Conservation (phyloP, 2,113 vertebrate species). For the Nerophis ophidion region DNA sequence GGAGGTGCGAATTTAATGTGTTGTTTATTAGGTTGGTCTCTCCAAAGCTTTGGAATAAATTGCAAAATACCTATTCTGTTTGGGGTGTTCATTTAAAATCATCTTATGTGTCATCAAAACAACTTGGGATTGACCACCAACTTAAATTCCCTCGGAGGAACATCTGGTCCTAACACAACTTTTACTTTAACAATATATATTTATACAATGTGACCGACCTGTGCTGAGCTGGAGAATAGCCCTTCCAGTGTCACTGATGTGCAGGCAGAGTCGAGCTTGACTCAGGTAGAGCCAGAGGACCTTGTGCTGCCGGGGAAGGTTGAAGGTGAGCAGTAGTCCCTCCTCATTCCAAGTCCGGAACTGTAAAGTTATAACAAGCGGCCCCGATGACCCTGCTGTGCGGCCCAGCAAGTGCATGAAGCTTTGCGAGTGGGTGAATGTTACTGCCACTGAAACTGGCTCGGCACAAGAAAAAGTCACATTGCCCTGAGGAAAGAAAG, state of each 20-base stretch:
- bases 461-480: constrained; percentile 85
- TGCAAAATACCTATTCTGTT: no score
- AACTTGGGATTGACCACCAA: no score
- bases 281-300: constrained; percentile 77
- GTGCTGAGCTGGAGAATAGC: constrained; percentile 72
- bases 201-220: constrained; percentile 67
- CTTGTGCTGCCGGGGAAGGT: constrained; percentile 66
- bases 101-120: no score
- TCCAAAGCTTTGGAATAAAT: no score
- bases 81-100: no score
- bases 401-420: constrained; percentile 75
- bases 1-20: no score
- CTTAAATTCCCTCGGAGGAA: no score
- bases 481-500: constrained; percentile 76
- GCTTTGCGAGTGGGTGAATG: constrained; percentile 80
- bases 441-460: constrained; percentile 78
- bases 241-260: constrained; percentile 74
- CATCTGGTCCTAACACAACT: no score
- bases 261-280: constrained; percentile 78
- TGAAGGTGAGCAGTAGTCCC: constrained; percentile 81
- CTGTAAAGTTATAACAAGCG: constrained; percentile 73
- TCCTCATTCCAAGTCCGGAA: constrained; percentile 91
- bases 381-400: constrained; percentile 26
- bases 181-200: no score
- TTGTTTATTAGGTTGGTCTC: no score